Percentiles rank a stretch among this genome's conserved stretches.
phyloP scores from a whole-genome alignment of 2,888 invertebrate genomes.

The Drosophila mimica region DNA sequence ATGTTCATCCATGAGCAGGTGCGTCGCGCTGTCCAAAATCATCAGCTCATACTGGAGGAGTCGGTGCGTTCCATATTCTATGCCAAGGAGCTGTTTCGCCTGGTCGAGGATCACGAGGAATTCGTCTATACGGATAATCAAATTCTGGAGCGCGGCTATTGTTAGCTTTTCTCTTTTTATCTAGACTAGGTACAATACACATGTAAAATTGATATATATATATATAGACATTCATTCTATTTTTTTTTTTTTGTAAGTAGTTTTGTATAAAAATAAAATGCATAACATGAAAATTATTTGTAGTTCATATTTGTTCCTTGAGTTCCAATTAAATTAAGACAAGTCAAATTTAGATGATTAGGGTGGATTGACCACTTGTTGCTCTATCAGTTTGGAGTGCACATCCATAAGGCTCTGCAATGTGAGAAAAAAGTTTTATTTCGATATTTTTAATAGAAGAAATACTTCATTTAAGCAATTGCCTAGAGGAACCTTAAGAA shows the following conservation, averaged over 20 bases:
- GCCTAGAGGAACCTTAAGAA: neutral
- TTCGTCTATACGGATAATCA: slow-evolving; percentile 48
- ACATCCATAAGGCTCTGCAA: slow-evolving; percentile 92
- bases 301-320: slow-evolving; percentile 4
- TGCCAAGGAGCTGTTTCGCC: slow-evolving; percentile 67
- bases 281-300: slow-evolving; percentile 8
- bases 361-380: slow-evolving; percentile 36
- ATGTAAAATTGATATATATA: slow-evolving; percentile 2
- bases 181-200: neutral
- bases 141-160: slow-evolving; percentile 12
- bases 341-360: neutral
- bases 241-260: slow-evolving; percentile 13
- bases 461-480: neutral
- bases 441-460: neutral
- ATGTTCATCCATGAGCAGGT: slow-evolving; percentile 68
- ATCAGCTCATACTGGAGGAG: slow-evolving; percentile 67
- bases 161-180: slow-evolving; percentile 4
- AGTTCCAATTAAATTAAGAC: neutral
- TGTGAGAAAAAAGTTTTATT: neutral
- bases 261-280: slow-evolving; percentile 22
- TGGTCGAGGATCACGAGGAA: slow-evolving; percentile 62
- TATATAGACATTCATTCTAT: slow-evolving; percentile 11
- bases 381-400: slow-evolving; percentile 92
- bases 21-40: slow-evolving; percentile 52
- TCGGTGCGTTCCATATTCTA: slow-evolving; percentile 75